Base-by-base conservation (phyloP, 2,888 invertebrate species). In the Phalera bucephala region DNA sequence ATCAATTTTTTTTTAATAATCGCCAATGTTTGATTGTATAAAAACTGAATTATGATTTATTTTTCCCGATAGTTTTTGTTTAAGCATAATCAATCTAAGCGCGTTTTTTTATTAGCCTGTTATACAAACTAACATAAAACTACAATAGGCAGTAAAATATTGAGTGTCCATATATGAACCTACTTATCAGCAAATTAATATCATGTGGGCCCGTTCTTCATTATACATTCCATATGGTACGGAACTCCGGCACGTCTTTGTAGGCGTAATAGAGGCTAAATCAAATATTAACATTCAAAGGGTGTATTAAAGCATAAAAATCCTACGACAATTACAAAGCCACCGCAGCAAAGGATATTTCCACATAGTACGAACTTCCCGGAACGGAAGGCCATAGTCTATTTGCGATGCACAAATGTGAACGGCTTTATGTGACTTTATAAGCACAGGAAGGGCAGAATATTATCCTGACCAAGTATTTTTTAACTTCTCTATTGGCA, bases 191-290 rank as follows among this genome's bases (percentile, higher is more conserved):
- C 41, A 48, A 56, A 65, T 57, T 57, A 54, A 52, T 38, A 58
- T 47, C 34, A 53, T 59, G 61, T 69, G 59, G 66, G 60, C 48
- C 57, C 46, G 46, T 62, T 57, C 67, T 51, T 59, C 33, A 56
- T 60, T 49, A 57, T 47, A 46, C 32, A 59, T 58, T 56, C 57
- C 46, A 57, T 52, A 52, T 52, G 53, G 54, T 45, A 48, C 31
- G 35, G 39, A 56, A 52, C 46, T 47, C 52, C 60, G 58, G 65
- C 60, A 64, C 60, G 42, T 57, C 40, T 39, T 27, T 43, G 72
- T 71, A 60, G 75, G 72, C 54, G 68, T 62, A 52, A 56, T 61
- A 64, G 67, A 72, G 74, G 72, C 45, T 67, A 46, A 48, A 47
- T 47, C 28, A 30, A 49, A 43, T 45, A 40, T 34, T 34, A 48